Conservation (phyloP, 2,797 vertebrate genomes). For the Takifugu rubripes region DNA sequence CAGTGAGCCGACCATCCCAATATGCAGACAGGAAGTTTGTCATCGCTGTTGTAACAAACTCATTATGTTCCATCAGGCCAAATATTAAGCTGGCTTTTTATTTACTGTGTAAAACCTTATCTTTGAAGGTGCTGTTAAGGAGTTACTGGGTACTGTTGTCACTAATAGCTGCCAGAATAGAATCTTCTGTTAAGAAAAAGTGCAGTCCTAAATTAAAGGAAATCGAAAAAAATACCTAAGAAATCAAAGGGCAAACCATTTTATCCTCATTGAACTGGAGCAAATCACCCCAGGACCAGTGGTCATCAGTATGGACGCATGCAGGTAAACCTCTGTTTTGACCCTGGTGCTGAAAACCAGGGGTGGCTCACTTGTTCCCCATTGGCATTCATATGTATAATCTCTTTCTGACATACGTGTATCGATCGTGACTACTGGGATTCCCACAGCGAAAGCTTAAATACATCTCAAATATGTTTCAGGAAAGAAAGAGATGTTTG, state of each 20-base stretch:
- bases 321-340: conserved; percentile 43
- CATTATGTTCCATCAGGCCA: too few species aligned
- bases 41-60: background rate
- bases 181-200: too few species aligned
- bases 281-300: conserved; percentile 43
- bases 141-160: too few species aligned
- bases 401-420: background rate
- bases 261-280: conserved; percentile 51
- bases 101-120: too few species aligned
- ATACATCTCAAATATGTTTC: too few species aligned
- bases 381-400: conserved; percentile 6
- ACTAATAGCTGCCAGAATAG: too few species aligned
- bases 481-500: too few species aligned
- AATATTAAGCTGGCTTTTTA: too few species aligned
- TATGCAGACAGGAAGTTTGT: conserved; percentile 5
- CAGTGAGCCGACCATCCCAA: conserved; percentile 1
- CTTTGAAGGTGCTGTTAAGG: too few species aligned
- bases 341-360: conserved; percentile 28
- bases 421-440: conserved; percentile 50
- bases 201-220: too few species aligned
- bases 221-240: too few species aligned
- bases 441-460: conserved; percentile 53
- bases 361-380: conserved; percentile 34
- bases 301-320: conserved; percentile 50
- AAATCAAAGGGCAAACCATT: conserved; percentile 33